Percentiles rank a stretch among this genome's conserved stretches.
Conservation (phyloP, 2,797 vertebrate species). For the Chrysocyon brachyurus region DNA sequence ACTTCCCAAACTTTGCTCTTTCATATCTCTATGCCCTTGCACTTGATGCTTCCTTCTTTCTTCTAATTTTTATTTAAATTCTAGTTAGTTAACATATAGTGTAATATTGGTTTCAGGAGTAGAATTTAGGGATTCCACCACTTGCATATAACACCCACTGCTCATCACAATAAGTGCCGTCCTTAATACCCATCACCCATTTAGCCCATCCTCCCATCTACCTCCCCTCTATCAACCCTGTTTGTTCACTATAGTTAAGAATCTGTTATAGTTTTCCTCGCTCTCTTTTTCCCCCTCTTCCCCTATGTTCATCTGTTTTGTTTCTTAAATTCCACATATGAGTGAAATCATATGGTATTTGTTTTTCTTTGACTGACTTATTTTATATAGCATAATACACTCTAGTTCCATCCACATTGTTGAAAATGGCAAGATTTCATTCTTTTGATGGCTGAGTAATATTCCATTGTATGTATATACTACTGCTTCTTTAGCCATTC, state of each 20-base stretch:
- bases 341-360: background rate
- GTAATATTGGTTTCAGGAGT: background rate
- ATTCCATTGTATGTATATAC: background rate
- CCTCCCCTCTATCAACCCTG: background rate
- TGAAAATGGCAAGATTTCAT: background rate
- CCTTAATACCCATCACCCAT: background rate
- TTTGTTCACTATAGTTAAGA: background rate
- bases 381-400: background rate
- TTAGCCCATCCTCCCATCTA: background rate
- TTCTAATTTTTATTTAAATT: background rate
- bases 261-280: background rate
- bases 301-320: background rate
- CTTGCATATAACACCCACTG: background rate
- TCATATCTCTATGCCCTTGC: background rate
- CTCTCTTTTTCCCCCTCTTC: background rate
- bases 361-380: background rate
- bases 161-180: background rate
- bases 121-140: background rate
- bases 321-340: background rate
- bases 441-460: background rate
- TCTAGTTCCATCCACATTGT: background rate
- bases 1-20: background rate
- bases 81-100: background rate
- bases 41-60: background rate
- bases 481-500: background rate